A percentile compares a stretch with the other conserved stretches of the same genome.
Conservation (phyloP, 2,113 vertebrate species). For the Epinephelus moara region DNA sequence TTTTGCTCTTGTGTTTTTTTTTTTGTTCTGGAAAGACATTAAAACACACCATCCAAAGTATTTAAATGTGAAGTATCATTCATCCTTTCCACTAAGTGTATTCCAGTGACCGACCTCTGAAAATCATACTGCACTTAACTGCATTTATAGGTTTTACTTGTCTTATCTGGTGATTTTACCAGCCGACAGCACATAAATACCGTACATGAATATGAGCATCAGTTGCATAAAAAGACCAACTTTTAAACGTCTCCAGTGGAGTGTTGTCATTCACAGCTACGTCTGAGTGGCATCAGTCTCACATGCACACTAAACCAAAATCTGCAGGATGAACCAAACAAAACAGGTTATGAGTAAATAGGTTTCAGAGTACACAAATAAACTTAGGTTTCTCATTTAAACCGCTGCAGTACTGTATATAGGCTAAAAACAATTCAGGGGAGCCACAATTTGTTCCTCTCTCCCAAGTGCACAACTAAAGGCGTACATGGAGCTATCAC, state of each 20-base stretch:
- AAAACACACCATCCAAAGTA: neutral
- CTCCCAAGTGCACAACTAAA: constrained; percentile 23
- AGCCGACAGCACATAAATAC: constrained; percentile 6
- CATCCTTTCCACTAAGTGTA: constrained; percentile 1
- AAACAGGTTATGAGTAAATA: neutral
- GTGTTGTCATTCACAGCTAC: neutral
- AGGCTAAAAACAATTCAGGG: constrained; percentile 21
- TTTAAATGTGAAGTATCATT: neutral
- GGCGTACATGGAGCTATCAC: constrained; percentile 35
- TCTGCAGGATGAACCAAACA: neutral
- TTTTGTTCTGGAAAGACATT: neutral
- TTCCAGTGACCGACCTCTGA: constrained; percentile 35
- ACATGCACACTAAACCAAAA: neutral
- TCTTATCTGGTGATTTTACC: constrained; percentile 6
- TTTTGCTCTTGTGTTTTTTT: neutral
- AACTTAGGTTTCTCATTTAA: constrained; percentile 31
- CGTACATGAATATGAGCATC: neutral
- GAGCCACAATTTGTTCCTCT: constrained; percentile 11
- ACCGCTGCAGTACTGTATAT: constrained; percentile 24
- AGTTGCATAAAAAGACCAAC: neutral
- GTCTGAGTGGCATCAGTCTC: neutral
- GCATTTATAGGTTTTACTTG: neutral
- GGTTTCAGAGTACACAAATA: constrained; percentile 17
- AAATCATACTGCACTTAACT: constrained; percentile 24
- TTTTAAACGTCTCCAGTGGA: neutral